These are phyloP conservation scores for Yponomeuta plumbellus DNA, from an alignment of 2,888 invertebrate genomes.

Conservation along the genomic window DNA sequence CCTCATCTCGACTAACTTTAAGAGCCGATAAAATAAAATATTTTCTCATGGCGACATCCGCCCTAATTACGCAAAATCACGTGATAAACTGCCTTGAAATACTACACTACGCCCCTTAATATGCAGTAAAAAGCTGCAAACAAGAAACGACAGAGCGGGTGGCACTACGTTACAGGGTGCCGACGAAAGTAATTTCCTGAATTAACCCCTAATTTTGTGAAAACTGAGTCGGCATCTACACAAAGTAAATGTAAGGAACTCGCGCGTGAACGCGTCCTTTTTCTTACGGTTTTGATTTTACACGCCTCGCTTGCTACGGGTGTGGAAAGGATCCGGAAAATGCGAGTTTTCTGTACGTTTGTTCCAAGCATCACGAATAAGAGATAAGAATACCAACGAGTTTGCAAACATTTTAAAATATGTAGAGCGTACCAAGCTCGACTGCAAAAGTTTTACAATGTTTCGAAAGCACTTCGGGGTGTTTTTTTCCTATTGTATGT, in stretches of 20 bases:
- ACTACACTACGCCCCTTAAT: conserved; percentile 46
- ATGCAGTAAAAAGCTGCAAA: conserved; percentile 52
- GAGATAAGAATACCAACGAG: conserved; percentile 39
- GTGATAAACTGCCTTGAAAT: conserved; percentile 61
- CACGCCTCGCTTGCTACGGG: conserved; percentile 24
- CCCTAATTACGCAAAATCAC: conserved; percentile 64
- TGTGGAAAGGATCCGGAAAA: conserved; percentile 37
- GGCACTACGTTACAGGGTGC: conserved; percentile 50
- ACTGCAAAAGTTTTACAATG: conserved; percentile 27
- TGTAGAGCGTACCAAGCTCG: conserved; percentile 24
- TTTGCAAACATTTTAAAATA: conserved; percentile 39
- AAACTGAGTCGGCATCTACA: conserved; percentile 2
- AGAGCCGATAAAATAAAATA: conserved; percentile 73
- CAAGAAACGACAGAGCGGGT: conserved; percentile 52
- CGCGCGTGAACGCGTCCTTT: conserved; percentile 13
- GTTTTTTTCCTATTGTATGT: conserved; percentile 8
- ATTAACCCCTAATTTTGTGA: conserved; percentile 52
- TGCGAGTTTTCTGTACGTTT: conserved; percentile 34
- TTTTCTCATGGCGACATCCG: conserved; percentile 53
- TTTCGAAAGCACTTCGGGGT: conserved; percentile 19
- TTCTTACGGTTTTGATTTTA: conserved; percentile 21
- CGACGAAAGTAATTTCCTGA: conserved; percentile 50
- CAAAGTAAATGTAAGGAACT: conserved; percentile 18
- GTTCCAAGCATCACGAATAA: conserved; percentile 33
- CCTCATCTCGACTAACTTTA: conserved; percentile 62